Conservation (phyloP, 2,797 vertebrate species). For the Aplochiton taeniatus region DNA sequence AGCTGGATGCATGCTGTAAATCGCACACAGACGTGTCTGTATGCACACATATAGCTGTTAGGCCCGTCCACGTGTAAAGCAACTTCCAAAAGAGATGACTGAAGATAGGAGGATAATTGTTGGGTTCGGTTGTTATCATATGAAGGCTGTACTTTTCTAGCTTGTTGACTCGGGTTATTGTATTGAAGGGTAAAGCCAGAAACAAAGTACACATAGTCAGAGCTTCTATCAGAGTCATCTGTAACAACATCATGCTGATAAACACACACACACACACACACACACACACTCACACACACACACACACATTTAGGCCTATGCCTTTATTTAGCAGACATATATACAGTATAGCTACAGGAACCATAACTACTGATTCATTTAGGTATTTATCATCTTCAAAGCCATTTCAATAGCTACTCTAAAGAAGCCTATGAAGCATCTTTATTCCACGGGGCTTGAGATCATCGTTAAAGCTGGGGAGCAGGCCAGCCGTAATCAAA, state of each 20-base stretch:
- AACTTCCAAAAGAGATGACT: conserved; percentile 9
- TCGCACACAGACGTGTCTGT: conserved; percentile 15
- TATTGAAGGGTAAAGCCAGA: conserved; percentile 7
- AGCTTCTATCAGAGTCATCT: too few relatives aligned
- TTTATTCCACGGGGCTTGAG: conserved; percentile 71
- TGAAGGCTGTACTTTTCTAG: conserved; percentile 8
- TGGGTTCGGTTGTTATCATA: conserved; percentile 14
- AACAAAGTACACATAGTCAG: background rate
- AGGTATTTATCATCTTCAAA: conserved; percentile 73
- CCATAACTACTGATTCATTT: conserved; percentile 40
- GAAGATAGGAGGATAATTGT: conserved; percentile 20
- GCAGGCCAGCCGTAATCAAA: conserved; percentile 63
- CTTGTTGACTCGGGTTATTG: conserved; percentile 13
- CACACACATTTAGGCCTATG: conserved; percentile 5
- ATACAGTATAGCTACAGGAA: conserved; percentile 1
- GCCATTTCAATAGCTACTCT: conserved; percentile 64
- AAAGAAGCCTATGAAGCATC: conserved; percentile 63
- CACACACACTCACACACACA: too few relatives aligned
- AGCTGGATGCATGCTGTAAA: conserved; percentile 31
- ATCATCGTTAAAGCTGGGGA: conserved; percentile 15
- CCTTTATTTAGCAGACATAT: background rate
- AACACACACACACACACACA: conserved; percentile 3
- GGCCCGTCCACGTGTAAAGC: conserved; percentile 26
- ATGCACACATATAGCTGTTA: conserved; percentile 23
- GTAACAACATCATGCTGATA: background rate